These are phyloP conservation scores for Pygoscelis antarcticus DNA, from an alignment of 2,113 vertebrate genomes.

Conservation along the genomic window DNA sequence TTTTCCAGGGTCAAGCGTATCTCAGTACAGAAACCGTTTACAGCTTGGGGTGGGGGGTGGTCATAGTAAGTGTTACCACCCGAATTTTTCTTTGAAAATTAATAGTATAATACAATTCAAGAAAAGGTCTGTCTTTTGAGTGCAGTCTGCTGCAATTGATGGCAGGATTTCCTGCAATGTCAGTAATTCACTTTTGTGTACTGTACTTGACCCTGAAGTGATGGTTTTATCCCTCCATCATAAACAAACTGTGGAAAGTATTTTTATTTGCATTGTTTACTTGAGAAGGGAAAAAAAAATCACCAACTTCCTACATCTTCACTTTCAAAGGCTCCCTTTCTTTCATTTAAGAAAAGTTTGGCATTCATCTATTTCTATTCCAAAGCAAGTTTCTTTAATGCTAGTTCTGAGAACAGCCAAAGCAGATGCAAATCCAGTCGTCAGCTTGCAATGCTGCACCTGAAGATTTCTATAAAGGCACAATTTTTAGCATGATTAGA, in stretches of 20 bases:
- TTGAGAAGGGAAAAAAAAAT: not conserved
- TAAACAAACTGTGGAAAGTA: not conserved
- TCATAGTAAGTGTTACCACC: not conserved
- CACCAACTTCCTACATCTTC: not conserved
- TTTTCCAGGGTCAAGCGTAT: not conserved
- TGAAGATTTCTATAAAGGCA: not conserved
- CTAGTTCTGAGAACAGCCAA: not conserved
- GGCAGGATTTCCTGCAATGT: not conserved
- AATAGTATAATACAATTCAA: not conserved
- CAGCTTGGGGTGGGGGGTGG: fast-evolving
- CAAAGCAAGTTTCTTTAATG: not conserved
- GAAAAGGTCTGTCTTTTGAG: not conserved
- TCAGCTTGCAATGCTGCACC: not conserved
- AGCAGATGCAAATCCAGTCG: not conserved
- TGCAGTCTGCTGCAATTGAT: not conserved
- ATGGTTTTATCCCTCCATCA: not conserved
- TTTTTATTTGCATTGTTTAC: not conserved
- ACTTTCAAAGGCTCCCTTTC: not conserved
- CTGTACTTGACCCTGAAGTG: not conserved
- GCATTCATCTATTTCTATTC: not conserved
- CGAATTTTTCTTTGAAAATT: not conserved
- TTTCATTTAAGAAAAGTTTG: not conserved
- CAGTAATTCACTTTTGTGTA: not conserved
- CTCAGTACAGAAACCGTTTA: not conserved
- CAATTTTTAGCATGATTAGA: not conserved